Conservation (phyloP, 2,113 vertebrate genomes). For the Corynorhinus townsendii region DNA sequence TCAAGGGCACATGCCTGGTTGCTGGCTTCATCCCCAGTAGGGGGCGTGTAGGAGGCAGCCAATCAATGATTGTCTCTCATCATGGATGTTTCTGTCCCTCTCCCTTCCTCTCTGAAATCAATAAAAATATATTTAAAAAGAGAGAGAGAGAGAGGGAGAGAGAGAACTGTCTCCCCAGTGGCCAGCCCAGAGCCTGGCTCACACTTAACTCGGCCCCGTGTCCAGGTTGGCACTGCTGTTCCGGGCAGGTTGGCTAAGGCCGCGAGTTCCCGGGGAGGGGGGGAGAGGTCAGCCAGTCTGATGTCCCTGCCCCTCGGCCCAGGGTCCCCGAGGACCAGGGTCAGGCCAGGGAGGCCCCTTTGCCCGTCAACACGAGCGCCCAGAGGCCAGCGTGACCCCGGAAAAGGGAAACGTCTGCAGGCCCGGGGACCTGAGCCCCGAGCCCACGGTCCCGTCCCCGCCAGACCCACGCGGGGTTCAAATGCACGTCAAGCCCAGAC, state of each 20-base stretch:
- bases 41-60: no score
- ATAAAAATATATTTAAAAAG: no score
- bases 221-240: no score
- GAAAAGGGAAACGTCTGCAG: slow-evolving; percentile 42
- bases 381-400: not conserved
- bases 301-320: not conserved
- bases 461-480: slow-evolving; percentile 57
- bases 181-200: not conserved
- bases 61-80: no score
- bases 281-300: not conserved
- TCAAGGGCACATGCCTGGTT: no score
- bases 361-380: not conserved
- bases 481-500: slow-evolving; percentile 65
- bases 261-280: no score
- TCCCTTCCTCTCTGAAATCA: no score
- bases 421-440: slow-evolving; percentile 32
- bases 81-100: no score
- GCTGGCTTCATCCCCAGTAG: no score
- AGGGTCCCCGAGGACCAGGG: not conserved
- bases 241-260: not conserved
- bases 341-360: not conserved
- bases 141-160: not conserved
- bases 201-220: fast-evolving
- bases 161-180: not conserved
- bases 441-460: slow-evolving; percentile 28